Evolutionary conservation across 2,113 vertebrate species (phyloP), one percentile per base, ranked within the genome.

Genomic region (Halichoerus grypus): DNA sequence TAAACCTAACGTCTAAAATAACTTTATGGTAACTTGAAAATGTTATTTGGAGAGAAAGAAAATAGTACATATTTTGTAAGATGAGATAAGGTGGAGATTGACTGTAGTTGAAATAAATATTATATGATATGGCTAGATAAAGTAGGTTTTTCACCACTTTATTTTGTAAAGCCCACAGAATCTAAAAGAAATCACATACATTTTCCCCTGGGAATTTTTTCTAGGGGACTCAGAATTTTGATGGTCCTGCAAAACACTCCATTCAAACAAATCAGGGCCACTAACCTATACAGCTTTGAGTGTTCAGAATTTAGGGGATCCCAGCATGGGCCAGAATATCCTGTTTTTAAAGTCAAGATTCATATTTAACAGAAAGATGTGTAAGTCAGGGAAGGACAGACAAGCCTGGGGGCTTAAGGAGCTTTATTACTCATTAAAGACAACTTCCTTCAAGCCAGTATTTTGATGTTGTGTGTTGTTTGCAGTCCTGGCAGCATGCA

Each of bases 261-360:
- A 2, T 76, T 93, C 82, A 72, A 93, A 28, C 3, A n/a, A 91
- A 83, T 69, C 31, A 57, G 55, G 16, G 7, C 53, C 31, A 51
- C 67, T 59, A 63, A 82, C 74, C 74, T 82, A 1, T 24, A 53
- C 3, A 69, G 15, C 33, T 94, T 93, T 24, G 67, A 53, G 8
- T 55, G 4, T 87, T 91, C 21, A 49, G 67, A 95, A 85, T 82
- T 96, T 87, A 92, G 55, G 26, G 49, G 42, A 76, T 76, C 42
- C 39, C 39, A 28, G 24, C 14, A 22, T 67, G 21, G 65, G 21
- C 77, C 87, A 71, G 31, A 92, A 53, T 63, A 65, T 91, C 79
- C 72, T 85, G 11, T 83, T 97, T 90, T 88, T 80, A 94, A 96
- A 92, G 33, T 79, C 77, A 74, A 31, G 28, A 92, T 74, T 96